Base-by-base conservation (phyloP, 2,113 vertebrate genomes). In the Zosterops lateralis region DNA sequence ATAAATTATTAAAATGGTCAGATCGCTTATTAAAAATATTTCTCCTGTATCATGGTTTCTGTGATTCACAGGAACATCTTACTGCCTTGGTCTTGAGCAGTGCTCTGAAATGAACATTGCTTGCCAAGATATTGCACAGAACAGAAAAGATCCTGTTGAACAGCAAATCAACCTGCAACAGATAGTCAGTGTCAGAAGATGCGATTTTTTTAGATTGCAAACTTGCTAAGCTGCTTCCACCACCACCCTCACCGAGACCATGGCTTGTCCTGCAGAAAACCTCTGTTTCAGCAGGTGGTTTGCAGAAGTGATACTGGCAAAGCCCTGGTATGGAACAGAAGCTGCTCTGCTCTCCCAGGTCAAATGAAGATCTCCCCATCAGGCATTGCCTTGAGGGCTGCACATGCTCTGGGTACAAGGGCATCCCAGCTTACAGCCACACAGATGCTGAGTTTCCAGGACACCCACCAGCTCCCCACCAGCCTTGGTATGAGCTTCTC, bases 1-100 rank as follows among this genome's bases (percentile, higher is more conserved):
- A 96, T 93, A 91, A 96, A 66, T 81, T 62, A 61, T 74, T 58
- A 61, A 68, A 87, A 83, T 78, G 47, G 58, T 89, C 88, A 95
- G 86, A 85, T 96, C 21, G 10, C 81, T 94, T 92, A 70, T 67
- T 72, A 91, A 66, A 78, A 85, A 50, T 71, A 64, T 38, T 95
- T 91, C 21, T 90, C 17, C 34, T 80, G 48, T 54, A 36, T 88
- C 40, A 40, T 40, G 36, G 48, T 62, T 71, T 82, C 74, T 85
- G 62, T 58, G 50, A 51, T 85, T 85, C 71, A 80, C 15, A 51
- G 24, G 38, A 91, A 6, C 29, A 64, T 58, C 44, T 79, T 54
- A 11, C 26, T 70, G 47, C 34, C 14, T 32, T 24, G 9, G 19
- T 26, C 54, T 45, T 44, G 47, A 21, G 50, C 0, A 0, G 20